These are phyloP conservation scores for Pantherophis guttatus DNA, from an alignment of 2,113 vertebrate genomes.

Conservation along the genomic window DNA sequence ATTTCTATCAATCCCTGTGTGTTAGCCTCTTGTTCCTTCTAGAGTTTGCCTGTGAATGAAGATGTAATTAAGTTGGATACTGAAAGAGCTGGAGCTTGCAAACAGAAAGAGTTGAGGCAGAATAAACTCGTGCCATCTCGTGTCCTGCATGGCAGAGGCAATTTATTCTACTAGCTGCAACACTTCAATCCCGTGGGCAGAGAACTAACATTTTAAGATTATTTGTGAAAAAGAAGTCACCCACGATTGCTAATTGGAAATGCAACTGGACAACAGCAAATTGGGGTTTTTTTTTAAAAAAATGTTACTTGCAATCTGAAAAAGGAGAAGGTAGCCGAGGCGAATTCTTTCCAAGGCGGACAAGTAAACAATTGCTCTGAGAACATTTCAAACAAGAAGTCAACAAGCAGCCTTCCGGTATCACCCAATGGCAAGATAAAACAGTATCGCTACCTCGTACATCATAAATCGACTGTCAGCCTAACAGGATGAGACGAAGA, in stretches of 20 bases:
- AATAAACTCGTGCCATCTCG: background rate
- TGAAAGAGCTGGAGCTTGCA: background rate
- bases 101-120: background rate
- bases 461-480: background rate
- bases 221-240: rapidly evolving
- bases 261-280: background rate
- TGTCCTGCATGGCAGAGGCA: background rate
- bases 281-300: rapidly evolving
- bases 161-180: background rate
- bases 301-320: rapidly evolving
- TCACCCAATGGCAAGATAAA: conserved; percentile 8
- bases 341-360: background rate
- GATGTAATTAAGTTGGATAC: background rate
- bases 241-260: rapidly evolving
- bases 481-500: background rate
- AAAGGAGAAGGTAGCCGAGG: background rate
- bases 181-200: background rate
- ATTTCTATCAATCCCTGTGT: background rate
- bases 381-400: conserved; percentile 5
- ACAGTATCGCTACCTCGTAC: conserved; percentile 17
- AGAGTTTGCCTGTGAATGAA: background rate
- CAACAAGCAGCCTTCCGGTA: background rate
- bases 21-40: background rate
- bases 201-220: background rate
- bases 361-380: background rate